Base-by-base conservation (phyloP, 1,140 invertebrate genomes). In the Argopecten irradians region DNA sequence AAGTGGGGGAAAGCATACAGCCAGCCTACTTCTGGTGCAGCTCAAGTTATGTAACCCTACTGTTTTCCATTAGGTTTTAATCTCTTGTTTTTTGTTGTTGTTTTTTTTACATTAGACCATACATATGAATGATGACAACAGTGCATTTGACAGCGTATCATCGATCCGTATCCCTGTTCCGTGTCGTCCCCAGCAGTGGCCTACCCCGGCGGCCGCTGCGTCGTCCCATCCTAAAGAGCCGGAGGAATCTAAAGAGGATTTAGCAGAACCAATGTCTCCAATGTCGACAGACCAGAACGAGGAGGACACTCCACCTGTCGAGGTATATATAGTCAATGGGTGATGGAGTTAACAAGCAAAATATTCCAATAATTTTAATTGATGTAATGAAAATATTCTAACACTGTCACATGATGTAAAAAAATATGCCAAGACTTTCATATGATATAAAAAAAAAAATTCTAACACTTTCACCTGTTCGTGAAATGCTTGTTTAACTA, bases 141-240 rank as follows among this genome's bases (percentile, higher is more conserved):
- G 33, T 87, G 55, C 33, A 16, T 33, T 43, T 39, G 34, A 86
- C 34, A 33, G 28, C 28, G 34, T 86, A 2, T 86, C 33, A 19
- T 33, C 33, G 3, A 11, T 86, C 35, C 36, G 33, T n/a, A 86
- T 46, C 43, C 33, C 85, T 32, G 28, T 86, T 39, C 43, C 35
- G 87, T 88, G 91, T 82, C 83, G 89, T 82, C 86, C 88, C 86
- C 86, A 87, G 46, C 34, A 83, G 46, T 85, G 82, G 39, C 41
- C 86, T 7, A 83, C 14, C 28, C 83, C 83, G 11, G 32, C 43
- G 39, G 35, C 36, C 84, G 14, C 36, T 46, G 14, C 19, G 43
- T 11, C 55, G 55, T 71, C 55, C 55, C 39, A 86, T 39, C 84
- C 32, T 43, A 39, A 39, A 71, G 82, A 28, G 32, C 84, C 22